Conservation (phyloP, 2,797 vertebrate species). For the Pogoniulus pusillus region DNA sequence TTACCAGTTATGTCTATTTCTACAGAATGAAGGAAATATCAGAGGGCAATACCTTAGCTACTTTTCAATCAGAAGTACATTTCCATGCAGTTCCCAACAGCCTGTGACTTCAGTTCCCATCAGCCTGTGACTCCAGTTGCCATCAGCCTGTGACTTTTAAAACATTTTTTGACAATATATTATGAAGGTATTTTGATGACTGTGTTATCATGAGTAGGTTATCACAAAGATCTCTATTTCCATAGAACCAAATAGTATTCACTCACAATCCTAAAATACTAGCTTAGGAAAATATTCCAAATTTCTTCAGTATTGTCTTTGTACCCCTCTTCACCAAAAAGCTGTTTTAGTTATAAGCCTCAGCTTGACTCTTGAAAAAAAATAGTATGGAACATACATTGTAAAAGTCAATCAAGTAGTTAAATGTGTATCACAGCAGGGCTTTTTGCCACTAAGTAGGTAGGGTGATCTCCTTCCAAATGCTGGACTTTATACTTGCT, state of each 20-base stretch:
- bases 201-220: not conserved
- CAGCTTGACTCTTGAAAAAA: not conserved
- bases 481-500: slow-evolving; percentile 34
- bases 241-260: not conserved
- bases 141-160: not conserved
- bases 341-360: not conserved
- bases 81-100: not conserved
- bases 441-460: not conserved
- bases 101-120: not conserved
- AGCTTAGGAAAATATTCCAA: not conserved
- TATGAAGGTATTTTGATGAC: not conserved
- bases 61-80: not conserved
- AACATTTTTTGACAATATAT: not conserved
- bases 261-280: not conserved
- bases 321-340: not conserved
- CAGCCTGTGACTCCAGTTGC: not conserved
- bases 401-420: not conserved
- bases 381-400: not conserved
- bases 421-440: slow-evolving; percentile 18
- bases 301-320: not conserved
- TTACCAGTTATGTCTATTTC: not conserved
- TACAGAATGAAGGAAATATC: not conserved
- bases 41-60: not conserved
- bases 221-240: not conserved
- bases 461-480: slow-evolving; percentile 32